Evolutionary conservation across 2,113 vertebrate genomes (phyloP), one percentile per base, ranked within the genome.

Genomic region (Taxidea taxus): DNA sequence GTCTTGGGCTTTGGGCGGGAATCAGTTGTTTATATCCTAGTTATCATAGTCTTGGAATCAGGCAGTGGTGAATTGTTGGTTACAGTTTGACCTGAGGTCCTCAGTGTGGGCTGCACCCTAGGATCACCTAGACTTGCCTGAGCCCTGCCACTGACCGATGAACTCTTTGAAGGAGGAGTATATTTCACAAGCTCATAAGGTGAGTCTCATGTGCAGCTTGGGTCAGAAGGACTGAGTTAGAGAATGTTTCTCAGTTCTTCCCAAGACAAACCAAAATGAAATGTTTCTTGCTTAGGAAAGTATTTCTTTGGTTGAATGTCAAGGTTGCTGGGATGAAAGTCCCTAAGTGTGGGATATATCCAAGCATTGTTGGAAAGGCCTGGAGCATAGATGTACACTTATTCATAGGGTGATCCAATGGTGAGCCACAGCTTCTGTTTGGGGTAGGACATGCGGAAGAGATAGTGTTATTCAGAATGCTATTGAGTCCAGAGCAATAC

Each of bases 261-360:
- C 51, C 25, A 84, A 85, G 54, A 95, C 21, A 94, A 93, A 91
- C 20, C 82, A 83, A 51, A 49, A 29, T 81, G 51, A 81, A 94
- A 87, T 96, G 21, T 66, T 93, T 96, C 87, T 85, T 84, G 68
- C 64, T 66, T 91, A n/a, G 56, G 44, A 92, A 87, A 92, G 23
- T 58, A 42, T 84, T 78, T 90, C 29, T 94, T 87, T 92, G 15
- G 18, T 64, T 95, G 56, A 96, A 74, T 82, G 60, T 82, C 58
- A 75, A 90, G 13, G 39, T 72, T 70, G 49, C n/a, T 88, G 56
- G 37, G 21, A 87, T 87, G 14, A 88, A 96, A 77, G 44, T 77
- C 34, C 96, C 80, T 49, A 92, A 92, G 37, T 72, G 51, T 90
- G 60, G 54, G 94, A 93, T 95, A 93, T 7, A 92, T 37, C 51